Base-by-base conservation (phyloP, 2,888 invertebrate genomes). In the Dorcus hopei region DNA sequence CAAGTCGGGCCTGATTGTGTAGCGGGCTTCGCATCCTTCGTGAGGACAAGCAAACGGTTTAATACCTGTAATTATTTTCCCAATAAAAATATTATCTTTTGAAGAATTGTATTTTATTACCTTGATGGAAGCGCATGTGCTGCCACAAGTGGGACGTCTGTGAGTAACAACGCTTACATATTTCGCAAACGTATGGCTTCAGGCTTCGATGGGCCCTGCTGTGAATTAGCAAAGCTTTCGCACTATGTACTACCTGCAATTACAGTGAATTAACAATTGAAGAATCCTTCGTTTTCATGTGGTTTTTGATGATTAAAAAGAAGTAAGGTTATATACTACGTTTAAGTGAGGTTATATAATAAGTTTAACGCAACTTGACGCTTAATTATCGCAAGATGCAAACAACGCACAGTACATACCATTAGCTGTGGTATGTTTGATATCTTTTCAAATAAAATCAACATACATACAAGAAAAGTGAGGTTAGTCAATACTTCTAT, bases 61-160 rank as follows among this genome's bases (percentile, higher is more conserved):
- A 0, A 86, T 84, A 4, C 85, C 85, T 85, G 60, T 45, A 48
- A 41, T 53, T 52, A 57, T 42, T 48, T 48, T 16, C 1, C 9
- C 1, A 48, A 23, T 11, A 48, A 48, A 16, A 3, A 23, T 7
- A 6, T 23, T 11, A 19, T 8, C 9, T 23, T 48, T 11, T 6
- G 3, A 26, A 1, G 19, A 26, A 8, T 6, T 48, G 3, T 6
- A 11, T 48, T 48, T 47, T 47, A 41, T 41, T 73, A 78, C 85
- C 85, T 80, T 85, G 84, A 72, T 86, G 86, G 65, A 86, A 86
- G 62, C 86, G 77, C 73, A 85, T 82, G 68, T 86, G 86, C 56
- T 86, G 86, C 85, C 85, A 85, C 66, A 86, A 77, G 69, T 86
- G 86, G 52, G 85, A 85, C 0, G 85, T 85, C 70, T 86, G 86